Percentiles rank a stretch among this genome's conserved stretches.
phyloP scores from a whole-genome alignment of 2,888 invertebrate species.

The Drosophila nigricruria region DNA sequence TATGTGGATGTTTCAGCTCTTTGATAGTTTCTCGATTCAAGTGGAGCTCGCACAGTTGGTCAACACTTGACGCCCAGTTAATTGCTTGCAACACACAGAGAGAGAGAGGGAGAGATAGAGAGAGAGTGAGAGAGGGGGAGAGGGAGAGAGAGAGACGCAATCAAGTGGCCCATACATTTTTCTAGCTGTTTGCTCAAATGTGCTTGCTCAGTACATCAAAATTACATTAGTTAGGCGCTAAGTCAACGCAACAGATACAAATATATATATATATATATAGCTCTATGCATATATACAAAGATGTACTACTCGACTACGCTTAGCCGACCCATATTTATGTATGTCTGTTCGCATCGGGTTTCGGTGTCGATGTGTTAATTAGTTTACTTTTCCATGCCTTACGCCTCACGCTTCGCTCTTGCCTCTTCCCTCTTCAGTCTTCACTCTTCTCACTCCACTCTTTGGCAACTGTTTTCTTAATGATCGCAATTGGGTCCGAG shows the following conservation, averaged over 20 bases:
- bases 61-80: conserved; percentile 62
- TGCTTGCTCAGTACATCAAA: conserved; percentile 67
- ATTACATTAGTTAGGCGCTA: conserved; percentile 63
- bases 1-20: conserved; percentile 2
- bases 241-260: conserved; percentile 35
- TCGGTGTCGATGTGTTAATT: conserved; percentile 68
- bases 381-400: conserved; percentile 56
- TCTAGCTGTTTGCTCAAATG: conserved; percentile 40
- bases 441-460: conserved; percentile 5
- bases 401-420: not conserved
- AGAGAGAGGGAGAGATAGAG: conserved; percentile 20
- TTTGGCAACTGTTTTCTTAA: conserved; percentile 51
- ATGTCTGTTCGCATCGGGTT: conserved; percentile 37
- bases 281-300: conserved; percentile 2
- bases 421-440: not conserved
- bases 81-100: conserved; percentile 56
- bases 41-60: conserved; percentile 35
- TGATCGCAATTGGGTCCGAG: conserved; percentile 35
- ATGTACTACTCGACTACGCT: conserved; percentile 9
- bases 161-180: conserved; percentile 12
- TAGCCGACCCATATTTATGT: conserved; percentile 58
- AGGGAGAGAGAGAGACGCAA: conserved; percentile 9
- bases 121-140: conserved; percentile 13
- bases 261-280: not conserved
- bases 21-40: conserved; percentile 31